Percentiles rank a stretch among this genome's conserved stretches.
phyloP scores from a whole-genome alignment of 2,888 invertebrate species.

The Caenorhabditis angaria region DNA sequence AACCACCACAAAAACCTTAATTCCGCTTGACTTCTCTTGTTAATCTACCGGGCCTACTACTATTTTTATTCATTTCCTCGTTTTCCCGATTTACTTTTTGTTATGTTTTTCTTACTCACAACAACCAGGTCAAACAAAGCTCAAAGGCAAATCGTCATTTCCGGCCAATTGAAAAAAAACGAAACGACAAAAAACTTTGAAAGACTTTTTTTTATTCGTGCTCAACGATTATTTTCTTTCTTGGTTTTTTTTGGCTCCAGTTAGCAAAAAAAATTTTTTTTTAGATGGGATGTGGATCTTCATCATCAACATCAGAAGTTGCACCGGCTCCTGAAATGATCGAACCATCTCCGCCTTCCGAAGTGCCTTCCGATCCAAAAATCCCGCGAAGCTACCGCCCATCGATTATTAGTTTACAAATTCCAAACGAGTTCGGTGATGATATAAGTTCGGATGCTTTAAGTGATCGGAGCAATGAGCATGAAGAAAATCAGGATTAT shows the following conservation, averaged over 20 bases:
- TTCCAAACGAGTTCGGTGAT: conserved; percentile 46
- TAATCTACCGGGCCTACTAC: no score
- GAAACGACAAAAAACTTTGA: background rate
- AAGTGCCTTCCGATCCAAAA: conserved; percentile 42
- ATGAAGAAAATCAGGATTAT: conserved; percentile 42
- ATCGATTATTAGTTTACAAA: conserved; percentile 51
- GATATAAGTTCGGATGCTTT: conserved; percentile 51
- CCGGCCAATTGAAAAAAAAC: background rate
- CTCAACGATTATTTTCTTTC: background rate
- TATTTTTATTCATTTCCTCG: background rate
- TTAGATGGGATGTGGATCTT: conserved; percentile 47
- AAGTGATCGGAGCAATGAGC: conserved; percentile 46
- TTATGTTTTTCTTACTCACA: background rate
- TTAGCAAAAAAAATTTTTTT: background rate
- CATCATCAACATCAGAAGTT: conserved; percentile 29
- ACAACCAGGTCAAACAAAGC: conserved; percentile 2
- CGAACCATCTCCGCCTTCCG: conserved; percentile 38
- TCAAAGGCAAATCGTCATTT: conserved; percentile 2
- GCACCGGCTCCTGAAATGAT: conserved; percentile 21
- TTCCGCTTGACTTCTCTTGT: no score
- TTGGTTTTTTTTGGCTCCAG: background rate
- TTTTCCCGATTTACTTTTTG: conserved; percentile 1
- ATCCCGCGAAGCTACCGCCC: conserved; percentile 40
- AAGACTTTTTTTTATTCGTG: background rate
- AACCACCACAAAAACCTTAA: no score